Percentiles rank a stretch among this genome's conserved stretches.
Conservation (phyloP, 2,797 vertebrate genomes). For the Falco columbarius region DNA sequence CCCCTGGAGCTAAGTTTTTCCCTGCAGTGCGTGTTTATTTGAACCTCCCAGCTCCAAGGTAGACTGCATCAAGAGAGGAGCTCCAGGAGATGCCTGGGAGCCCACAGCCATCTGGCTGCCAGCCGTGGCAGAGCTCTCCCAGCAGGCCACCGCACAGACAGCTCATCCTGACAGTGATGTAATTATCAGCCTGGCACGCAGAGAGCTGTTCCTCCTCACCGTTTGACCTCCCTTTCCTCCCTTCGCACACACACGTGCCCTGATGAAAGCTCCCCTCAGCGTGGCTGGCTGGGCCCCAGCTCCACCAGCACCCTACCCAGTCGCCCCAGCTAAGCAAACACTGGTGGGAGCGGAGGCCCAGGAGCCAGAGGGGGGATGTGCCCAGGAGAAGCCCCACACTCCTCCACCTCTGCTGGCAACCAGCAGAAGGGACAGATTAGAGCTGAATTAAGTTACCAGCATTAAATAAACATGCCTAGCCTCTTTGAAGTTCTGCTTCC, state of each 20-base stretch:
- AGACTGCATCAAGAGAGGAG: background rate
- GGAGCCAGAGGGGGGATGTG: background rate
- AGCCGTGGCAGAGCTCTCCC: background rate
- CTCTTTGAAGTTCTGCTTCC: conserved; percentile 48
- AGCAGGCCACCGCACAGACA: background rate
- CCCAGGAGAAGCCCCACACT: background rate
- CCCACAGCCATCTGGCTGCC: background rate
- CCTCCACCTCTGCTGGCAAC: background rate
- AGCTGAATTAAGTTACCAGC: conserved; percentile 3
- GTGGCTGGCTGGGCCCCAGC: background rate
- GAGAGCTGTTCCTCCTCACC: background rate
- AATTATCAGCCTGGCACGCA: background rate
- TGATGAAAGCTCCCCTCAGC: background rate
- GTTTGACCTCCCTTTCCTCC: background rate
- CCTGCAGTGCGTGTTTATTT: rapidly evolving
- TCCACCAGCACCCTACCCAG: background rate
- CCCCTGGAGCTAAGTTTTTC: background rate
- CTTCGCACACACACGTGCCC: background rate
- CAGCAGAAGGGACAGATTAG: conserved; percentile 16
- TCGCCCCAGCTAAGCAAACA: background rate
- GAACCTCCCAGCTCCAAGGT: background rate
- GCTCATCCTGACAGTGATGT: background rate
- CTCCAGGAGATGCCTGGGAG: background rate
- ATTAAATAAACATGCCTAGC: conserved; percentile 27
- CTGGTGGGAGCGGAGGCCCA: background rate